A percentile compares a stretch with the other conserved stretches of the same genome.
Conservation (phyloP, 1,140 invertebrate genomes). For the Drosophila pseudoananassae region DNA sequence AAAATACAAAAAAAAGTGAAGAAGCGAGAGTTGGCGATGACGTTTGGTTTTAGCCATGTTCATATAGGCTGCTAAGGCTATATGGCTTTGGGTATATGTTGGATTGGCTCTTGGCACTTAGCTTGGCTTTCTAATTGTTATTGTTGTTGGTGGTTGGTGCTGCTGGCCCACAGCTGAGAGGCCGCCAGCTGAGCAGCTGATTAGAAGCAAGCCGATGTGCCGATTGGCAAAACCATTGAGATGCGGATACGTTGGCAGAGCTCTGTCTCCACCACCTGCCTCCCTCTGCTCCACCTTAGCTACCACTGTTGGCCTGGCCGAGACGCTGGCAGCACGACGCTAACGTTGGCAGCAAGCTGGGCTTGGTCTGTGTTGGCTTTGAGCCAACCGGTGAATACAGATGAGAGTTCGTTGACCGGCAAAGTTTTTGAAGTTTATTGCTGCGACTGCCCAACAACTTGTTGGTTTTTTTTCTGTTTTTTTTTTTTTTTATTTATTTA, state of each 20-base stretch:
- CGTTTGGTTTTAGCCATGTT: slow-evolving; percentile 25
- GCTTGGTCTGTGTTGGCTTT: slow-evolving; percentile 60
- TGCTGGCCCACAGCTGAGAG: slow-evolving; percentile 24
- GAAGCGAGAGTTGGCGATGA: slow-evolving; percentile 73
- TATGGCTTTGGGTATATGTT: background rate
- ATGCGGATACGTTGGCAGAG: slow-evolving; percentile 2
- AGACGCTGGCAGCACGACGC: slow-evolving; percentile 6
- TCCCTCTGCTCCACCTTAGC: background rate
- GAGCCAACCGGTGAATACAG: slow-evolving; percentile 52
- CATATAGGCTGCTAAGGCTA: slow-evolving; percentile 3
- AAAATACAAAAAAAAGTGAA: slow-evolving; percentile 61
- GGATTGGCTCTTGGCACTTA: slow-evolving; percentile 1
- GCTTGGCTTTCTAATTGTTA: slow-evolving; percentile 59
- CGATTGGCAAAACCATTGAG: slow-evolving; percentile 59
- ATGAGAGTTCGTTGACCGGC: slow-evolving; percentile 74
- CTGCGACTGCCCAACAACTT: slow-evolving; percentile 29
- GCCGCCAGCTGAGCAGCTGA: slow-evolving; percentile 59
- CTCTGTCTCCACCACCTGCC: background rate
- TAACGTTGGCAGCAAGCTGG: slow-evolving; percentile 32
- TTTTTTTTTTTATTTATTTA: no score
- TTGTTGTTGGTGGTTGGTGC: slow-evolving; percentile 8
- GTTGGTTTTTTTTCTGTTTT: background rate
- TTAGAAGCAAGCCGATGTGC: slow-evolving; percentile 48
- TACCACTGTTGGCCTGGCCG: background rate
- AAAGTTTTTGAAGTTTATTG: slow-evolving; percentile 73